phyloP scores from a whole-genome alignment of 2,888 invertebrate genomes.

The Athalia rosae region DNA sequence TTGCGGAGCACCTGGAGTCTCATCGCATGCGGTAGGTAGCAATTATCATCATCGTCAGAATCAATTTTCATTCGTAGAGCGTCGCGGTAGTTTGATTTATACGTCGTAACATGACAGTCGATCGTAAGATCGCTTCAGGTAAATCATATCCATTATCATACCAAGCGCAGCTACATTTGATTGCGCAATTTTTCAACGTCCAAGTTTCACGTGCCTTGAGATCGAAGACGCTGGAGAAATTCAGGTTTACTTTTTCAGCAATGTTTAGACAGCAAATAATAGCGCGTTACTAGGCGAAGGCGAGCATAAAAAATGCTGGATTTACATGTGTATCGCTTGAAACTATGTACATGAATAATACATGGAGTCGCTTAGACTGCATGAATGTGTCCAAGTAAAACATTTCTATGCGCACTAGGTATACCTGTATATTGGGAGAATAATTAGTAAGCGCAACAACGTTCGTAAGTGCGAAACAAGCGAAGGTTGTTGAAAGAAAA shows the following conservation, averaged over 20 bases:
- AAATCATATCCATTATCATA: too few species aligned
- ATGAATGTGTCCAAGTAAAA: neutral
- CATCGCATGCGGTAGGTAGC: constrained; percentile 58
- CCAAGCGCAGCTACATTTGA: too few species aligned
- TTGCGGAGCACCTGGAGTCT: constrained; percentile 86
- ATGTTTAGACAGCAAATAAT: neutral
- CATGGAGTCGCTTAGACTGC: neutral
- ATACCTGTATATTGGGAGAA: constrained; percentile 5
- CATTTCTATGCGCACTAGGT: neutral
- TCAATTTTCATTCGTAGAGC: neutral
- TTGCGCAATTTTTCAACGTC: too few species aligned
- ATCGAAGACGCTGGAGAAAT: neutral
- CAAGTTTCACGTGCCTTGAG: neutral
- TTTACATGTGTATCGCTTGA: constrained; percentile 9
- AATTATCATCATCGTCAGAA: neutral
- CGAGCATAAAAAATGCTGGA: neutral
- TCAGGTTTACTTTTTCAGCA: neutral
- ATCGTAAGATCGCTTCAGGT: too few species aligned
- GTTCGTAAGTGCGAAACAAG: constrained; percentile 2
- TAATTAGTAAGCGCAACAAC: constrained; percentile 21
- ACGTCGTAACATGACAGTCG: too few species aligned
- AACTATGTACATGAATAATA: constrained; percentile 15
- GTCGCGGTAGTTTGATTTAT: too few species aligned
- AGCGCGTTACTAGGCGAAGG: neutral
- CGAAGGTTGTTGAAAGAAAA: constrained; percentile 21